Percentiles rank a stretch among this genome's conserved stretches.
Conservation (phyloP, 2,888 invertebrate genomes). For the Anticlea derivata region DNA sequence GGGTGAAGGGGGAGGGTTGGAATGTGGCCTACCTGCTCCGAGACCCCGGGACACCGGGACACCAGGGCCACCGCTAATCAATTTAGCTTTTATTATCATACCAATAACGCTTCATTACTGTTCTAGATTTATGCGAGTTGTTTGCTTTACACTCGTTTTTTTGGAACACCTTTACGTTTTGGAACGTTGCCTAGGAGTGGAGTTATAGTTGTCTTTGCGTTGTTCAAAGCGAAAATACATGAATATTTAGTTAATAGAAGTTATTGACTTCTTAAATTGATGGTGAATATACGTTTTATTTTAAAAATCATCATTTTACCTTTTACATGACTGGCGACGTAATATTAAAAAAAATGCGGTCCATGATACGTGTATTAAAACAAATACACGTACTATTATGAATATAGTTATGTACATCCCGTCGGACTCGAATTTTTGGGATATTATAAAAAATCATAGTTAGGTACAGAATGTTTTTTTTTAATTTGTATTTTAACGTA, state of each 20-base stretch:
- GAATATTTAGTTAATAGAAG: slow-evolving; percentile 40
- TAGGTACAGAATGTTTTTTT: too few relatives aligned
- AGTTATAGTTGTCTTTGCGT: slow-evolving; percentile 41
- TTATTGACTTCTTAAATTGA: background rate
- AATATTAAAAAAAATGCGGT: too few relatives aligned
- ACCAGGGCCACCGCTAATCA: slow-evolving; percentile 79
- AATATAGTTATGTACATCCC: too few relatives aligned
- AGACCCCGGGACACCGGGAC: slow-evolving; percentile 47
- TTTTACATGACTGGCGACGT: too few relatives aligned
- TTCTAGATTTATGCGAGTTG: slow-evolving; percentile 64
- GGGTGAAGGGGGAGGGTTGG: slow-evolving; percentile 48
- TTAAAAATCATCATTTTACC: too few relatives aligned
- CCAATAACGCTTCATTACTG: slow-evolving; percentile 79
- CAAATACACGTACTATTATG: too few relatives aligned
- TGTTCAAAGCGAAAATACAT: slow-evolving; percentile 34
- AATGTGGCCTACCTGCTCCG: slow-evolving; percentile 80
- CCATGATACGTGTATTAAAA: too few relatives aligned
- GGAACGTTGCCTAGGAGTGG: slow-evolving; percentile 55
- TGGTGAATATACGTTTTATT: too few relatives aligned
- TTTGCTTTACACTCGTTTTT: slow-evolving; percentile 57
- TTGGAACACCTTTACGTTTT: slow-evolving; percentile 37
- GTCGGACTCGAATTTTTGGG: too few relatives aligned
- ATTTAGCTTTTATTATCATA: slow-evolving; percentile 81
- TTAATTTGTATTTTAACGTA: too few relatives aligned
- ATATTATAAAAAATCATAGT: too few relatives aligned